Evolutionary conservation across 1,140 invertebrate genomes (phyloP).

Genomic region (Aphaenogaster floridana): DNA sequence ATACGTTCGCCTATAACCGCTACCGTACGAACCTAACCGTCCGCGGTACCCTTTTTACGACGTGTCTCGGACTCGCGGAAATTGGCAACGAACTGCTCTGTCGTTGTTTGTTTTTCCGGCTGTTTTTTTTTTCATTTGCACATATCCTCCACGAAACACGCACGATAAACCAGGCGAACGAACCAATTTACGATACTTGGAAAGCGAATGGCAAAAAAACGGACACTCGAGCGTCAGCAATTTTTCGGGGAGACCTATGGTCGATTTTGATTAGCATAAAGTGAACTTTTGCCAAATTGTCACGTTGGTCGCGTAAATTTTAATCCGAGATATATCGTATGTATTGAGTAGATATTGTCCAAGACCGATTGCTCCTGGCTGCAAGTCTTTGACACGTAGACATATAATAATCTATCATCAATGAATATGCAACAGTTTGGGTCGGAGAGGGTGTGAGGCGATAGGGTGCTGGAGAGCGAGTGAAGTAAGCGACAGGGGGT

Average conservation of each 20-base stretch:
- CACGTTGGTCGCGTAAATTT: constrained; percentile 5
- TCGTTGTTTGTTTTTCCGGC: constrained; percentile 57
- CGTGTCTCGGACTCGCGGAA: constrained; percentile 77
- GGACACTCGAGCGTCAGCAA: constrained; percentile 1
- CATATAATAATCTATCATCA: constrained; percentile 80
- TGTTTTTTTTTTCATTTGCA: constrained; percentile 34
- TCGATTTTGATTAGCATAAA: constrained; percentile 17
- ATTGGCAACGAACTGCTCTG: constrained; percentile 79
- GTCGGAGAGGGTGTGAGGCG: constrained; percentile 59
- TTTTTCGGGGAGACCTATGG: constrained; percentile 27
- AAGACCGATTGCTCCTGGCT: constrained; percentile 37
- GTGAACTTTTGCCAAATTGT: constrained; percentile 4
- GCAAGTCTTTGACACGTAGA: constrained; percentile 62
- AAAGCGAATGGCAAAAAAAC: background rate
- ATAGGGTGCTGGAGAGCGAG: constrained; percentile 67
- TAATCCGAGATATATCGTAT: background rate
- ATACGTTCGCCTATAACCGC: constrained; percentile 79
- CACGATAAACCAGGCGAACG: constrained; percentile 64
- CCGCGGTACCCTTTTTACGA: constrained; percentile 75
- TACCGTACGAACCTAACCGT: constrained; percentile 72
- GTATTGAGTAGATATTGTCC: constrained; percentile 30
- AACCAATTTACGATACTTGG: constrained; percentile 48
- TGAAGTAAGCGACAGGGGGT: constrained; percentile 72
- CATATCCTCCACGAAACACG: constrained; percentile 37
- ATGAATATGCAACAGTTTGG: constrained; percentile 83